A percentile compares a stretch with the other conserved stretches of the same genome.
phyloP scores from a whole-genome alignment of 2,113 vertebrate species.

The Bufo bufo region DNA sequence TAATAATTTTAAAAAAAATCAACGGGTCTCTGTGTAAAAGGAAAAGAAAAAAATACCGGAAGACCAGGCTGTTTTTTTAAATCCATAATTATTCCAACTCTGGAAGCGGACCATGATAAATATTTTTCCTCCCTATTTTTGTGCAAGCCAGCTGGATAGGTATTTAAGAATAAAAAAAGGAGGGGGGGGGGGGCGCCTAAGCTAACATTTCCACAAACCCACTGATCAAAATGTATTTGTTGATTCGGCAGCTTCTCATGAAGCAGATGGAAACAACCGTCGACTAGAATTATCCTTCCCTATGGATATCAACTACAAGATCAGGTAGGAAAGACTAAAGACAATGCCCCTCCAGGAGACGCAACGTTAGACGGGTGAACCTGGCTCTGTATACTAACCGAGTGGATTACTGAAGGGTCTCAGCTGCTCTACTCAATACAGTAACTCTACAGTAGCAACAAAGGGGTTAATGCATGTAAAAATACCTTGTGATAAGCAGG shows the following conservation, averaged over 20 bases:
- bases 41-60: no score
- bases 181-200: background rate
- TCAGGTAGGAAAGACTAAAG: conserved; percentile 40
- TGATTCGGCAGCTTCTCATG: conserved; percentile 46
- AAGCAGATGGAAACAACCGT: conserved; percentile 33
- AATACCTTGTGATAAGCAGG: background rate
- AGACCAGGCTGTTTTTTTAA: no score
- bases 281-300: conserved; percentile 53
- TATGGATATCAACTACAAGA: conserved; percentile 54
- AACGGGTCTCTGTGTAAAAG: no score
- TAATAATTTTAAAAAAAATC: no score
- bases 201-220: background rate
- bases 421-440: background rate
- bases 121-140: no score
- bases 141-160: no score
- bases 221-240: conserved; percentile 39
- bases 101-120: background rate
- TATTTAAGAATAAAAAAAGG: background rate
- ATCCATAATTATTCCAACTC: background rate
- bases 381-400: background rate
- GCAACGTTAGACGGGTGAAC: background rate
- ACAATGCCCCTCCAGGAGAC: background rate
- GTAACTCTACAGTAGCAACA: no score
- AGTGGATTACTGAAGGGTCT: background rate
- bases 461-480: background rate